These are phyloP conservation scores for Progne subis DNA, from an alignment of 2,113 vertebrate species.

Conservation along the genomic window DNA sequence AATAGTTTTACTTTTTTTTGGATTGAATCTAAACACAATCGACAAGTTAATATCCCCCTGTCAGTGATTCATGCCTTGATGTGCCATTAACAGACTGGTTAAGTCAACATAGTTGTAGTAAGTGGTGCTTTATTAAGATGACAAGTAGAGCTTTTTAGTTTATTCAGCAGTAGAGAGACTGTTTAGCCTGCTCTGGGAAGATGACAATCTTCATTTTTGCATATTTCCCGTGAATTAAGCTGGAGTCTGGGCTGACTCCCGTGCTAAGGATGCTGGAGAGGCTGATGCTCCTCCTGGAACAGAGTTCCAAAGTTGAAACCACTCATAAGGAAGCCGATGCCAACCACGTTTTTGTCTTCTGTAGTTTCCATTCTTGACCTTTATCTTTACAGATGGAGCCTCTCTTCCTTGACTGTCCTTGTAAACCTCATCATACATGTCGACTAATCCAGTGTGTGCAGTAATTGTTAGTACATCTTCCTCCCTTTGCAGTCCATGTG, in stretches of 20 bases:
- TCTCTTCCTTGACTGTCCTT: slow-evolving; percentile 56
- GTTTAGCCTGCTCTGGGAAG: neutral
- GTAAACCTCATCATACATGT: slow-evolving; percentile 42
- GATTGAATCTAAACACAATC: slow-evolving; percentile 16
- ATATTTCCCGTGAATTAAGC: neutral
- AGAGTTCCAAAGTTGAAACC: neutral
- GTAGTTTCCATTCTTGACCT: slow-evolving; percentile 41
- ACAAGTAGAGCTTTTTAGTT: slow-evolving; percentile 24
- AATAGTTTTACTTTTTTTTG: slow-evolving; percentile 10
- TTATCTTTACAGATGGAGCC: slow-evolving; percentile 56
- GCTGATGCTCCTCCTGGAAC: neutral
- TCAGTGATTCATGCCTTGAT: slow-evolving; percentile 40
- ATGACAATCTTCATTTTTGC: neutral
- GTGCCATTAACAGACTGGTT: slow-evolving; percentile 50
- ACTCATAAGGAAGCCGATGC: neutral
- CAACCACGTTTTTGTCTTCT: slow-evolving; percentile 25
- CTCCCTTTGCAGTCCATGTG: slow-evolving; percentile 34
- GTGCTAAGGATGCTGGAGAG: neutral
- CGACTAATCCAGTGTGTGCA: slow-evolving; percentile 59
- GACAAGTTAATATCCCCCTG: slow-evolving; percentile 20
- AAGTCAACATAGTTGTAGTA: slow-evolving; percentile 29
- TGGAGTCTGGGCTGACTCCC: neutral
- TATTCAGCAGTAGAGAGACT: neutral
- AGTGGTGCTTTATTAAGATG: slow-evolving; percentile 39
- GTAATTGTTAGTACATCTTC: neutral